Base-by-base conservation (phyloP, 2,797 vertebrate species). In the Falco berigora region DNA sequence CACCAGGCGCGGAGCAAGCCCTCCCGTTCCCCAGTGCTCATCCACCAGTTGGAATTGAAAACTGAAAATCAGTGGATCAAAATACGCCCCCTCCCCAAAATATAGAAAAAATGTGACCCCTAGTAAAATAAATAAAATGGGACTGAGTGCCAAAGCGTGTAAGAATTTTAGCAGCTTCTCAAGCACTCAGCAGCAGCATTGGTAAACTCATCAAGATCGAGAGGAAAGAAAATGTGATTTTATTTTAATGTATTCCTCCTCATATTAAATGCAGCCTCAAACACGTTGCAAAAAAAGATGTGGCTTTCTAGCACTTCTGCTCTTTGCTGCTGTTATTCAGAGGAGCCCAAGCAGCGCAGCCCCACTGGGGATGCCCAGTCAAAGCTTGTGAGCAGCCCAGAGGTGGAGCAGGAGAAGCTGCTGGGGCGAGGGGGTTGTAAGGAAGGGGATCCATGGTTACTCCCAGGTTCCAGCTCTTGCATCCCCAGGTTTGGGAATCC, bases 351-450 rank as follows among this genome's bases (percentile, higher is more conserved):
- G 77, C 66, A 30, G 28, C 4, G 22, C 38, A 68, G 4, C 36
- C 24, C 30, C 0, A 0, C 52, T n/a, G 71, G 24, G 34, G 12
- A 13, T 85, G 52, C 44, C 20, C 36, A 34, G 44, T 5, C 42
- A 21, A 40, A 69, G 64, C 15, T 50, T 71, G 40, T 56, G 64
- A 87, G 71, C 4, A 4, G 55, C 58, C 32, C 72, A 36, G 56
- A 73, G n/a, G 12, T 46, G 22, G 49, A 30, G 64, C 1, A 15
- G 68, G 38, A 78, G 61, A 44, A 77, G 22, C 4, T 53, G 5
- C 22, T 0, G 3, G 11, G 28, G 3, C 21, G 40, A 64, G 40
- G 16, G 5, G 6, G 0, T 12, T 25, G 10, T 13, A 49, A 83
- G 55, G 34, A 86, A 69, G 25, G n/a, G 38, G 5, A 9, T 44